Conservation (phyloP, 2,888 invertebrate genomes). For the Acanthosepion esculentum region DNA sequence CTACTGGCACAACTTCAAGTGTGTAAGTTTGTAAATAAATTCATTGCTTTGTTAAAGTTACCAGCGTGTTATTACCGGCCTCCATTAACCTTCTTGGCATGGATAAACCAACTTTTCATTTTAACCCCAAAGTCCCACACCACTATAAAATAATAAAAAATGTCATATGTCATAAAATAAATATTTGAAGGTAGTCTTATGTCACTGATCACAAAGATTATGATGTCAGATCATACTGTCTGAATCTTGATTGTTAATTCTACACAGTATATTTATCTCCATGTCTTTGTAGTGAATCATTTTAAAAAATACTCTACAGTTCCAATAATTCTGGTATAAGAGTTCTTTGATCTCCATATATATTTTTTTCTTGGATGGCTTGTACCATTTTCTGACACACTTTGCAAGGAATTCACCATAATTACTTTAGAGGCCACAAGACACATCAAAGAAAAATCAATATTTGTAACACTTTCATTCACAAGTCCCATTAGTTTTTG, state of each 20-base stretch:
- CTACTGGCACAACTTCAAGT: no score
- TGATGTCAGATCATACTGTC: background rate
- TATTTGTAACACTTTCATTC: background rate
- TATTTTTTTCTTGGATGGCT: background rate
- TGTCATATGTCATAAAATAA: no score
- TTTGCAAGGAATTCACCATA: slow-evolving; percentile 33
- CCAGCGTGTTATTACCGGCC: no score
- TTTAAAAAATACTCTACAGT: background rate
- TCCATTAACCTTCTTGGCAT: no score
- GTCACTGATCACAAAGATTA: background rate
- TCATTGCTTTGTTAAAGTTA: no score
- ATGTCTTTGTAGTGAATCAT: background rate
- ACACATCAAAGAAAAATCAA: background rate
- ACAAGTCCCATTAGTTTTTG: background rate
- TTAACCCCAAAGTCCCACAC: no score
- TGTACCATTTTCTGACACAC: background rate
- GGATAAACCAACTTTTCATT: no score
- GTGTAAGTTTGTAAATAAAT: no score
- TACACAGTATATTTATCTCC: background rate
- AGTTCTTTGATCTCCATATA: background rate
- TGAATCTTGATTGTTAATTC: background rate
- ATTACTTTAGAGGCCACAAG: background rate
- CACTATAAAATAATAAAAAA: no score
- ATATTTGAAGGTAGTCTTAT: background rate
- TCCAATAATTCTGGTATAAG: background rate